Percentiles rank a stretch among this genome's conserved stretches.
Conservation (phyloP, 92 coral and sea anemone species). For the Scolanthus callimorphus region DNA sequence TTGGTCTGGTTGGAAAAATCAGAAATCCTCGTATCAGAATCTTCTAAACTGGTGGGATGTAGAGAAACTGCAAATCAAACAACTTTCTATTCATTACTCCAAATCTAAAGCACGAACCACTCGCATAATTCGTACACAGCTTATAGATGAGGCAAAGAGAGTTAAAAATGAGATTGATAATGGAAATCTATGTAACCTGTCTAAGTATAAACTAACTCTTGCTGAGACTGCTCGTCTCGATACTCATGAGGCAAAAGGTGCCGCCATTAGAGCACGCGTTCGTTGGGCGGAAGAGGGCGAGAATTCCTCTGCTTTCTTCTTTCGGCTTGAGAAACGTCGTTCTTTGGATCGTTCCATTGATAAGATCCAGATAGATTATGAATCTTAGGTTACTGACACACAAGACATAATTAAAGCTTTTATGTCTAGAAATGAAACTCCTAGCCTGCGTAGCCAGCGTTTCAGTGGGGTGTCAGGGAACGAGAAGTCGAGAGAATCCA, state of each 20-base stretch:
- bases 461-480: too few relatives aligned
- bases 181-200: neutral
- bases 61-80: neutral
- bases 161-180: neutral
- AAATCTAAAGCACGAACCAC: neutral
- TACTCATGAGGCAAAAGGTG: neutral
- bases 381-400: too few relatives aligned
- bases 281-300: conserved; percentile 1
- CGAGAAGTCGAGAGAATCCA: too few relatives aligned
- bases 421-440: too few relatives aligned
- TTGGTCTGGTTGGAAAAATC: neutral
- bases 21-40: neutral
- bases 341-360: too few relatives aligned
- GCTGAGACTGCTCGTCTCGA: neutral
- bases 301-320: neutral
- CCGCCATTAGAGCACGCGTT: neutral
- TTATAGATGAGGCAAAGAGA: neutral
- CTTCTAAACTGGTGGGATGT: conserved; percentile 7
- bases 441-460: too few relatives aligned
- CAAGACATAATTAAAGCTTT: too few relatives aligned
- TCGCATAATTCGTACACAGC: too few relatives aligned
- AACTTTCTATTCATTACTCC: neutral
- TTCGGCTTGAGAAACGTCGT: too few relatives aligned
- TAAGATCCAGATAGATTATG: too few relatives aligned
- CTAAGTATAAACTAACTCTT: neutral